phyloP scores from a whole-genome alignment of 2,797 vertebrate genomes.

The Columba guinea region DNA sequence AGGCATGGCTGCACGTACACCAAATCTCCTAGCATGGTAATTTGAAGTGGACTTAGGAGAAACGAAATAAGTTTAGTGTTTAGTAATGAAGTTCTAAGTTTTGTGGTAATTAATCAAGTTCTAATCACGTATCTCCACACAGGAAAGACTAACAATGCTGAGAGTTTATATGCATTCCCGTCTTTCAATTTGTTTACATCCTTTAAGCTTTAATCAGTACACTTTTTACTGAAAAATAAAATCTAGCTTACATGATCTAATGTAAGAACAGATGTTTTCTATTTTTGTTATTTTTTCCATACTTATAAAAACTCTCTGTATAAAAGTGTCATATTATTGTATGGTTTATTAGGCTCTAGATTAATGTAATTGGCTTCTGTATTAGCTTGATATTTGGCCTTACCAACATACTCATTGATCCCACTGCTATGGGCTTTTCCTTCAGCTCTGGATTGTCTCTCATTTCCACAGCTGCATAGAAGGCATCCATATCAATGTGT shows the following conservation, averaged over 20 bases:
- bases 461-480: slow-evolving; percentile 98
- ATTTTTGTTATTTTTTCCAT: not conserved
- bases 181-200: not conserved
- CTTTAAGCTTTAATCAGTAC: not conserved
- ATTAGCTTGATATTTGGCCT: slow-evolving; percentile 27
- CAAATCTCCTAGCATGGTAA: slow-evolving; percentile 95
- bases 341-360: not conserved
- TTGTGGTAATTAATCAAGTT: not conserved
- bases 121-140: not conserved
- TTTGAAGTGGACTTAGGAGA: slow-evolving; percentile 92
- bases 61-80: slow-evolving; percentile 25
- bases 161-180: not conserved
- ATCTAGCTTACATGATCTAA: not conserved
- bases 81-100: not conserved
- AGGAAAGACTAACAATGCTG: not conserved
- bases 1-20: slow-evolving; percentile 96
- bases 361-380: not conserved
- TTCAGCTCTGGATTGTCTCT: slow-evolving; percentile 91
- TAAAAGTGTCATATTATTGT: not conserved
- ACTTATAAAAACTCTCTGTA: not conserved
- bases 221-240: not conserved
- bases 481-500: slow-evolving; percentile 98
- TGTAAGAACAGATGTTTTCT: not conserved
- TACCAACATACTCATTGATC: slow-evolving; percentile 96
- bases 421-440: slow-evolving; percentile 95